Base-by-base conservation (phyloP, 2,888 invertebrate genomes). In the Spodoptera exigua region DNA sequence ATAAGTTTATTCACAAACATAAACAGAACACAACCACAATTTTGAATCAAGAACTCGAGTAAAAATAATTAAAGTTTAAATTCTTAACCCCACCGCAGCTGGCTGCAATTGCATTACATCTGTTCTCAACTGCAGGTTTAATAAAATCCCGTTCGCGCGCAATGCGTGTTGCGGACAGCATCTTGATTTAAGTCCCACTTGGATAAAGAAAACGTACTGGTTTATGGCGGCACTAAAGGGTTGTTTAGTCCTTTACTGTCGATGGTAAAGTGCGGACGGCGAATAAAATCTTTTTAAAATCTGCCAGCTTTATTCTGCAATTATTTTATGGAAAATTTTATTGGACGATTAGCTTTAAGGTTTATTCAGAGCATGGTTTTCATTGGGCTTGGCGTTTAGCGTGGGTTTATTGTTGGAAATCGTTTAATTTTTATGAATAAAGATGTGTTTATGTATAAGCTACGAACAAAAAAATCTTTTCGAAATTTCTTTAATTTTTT, bases 171-270 rank as follows among this genome's bases (percentile, higher is more conserved):
- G 51, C 60, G 55, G 83, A 81, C 81, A 77, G 73, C 62, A 47
- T 46, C 59, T 71, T 82, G 81, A 82, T 82, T 81, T 82, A 81
- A 76, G 70, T 55, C 72, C 68, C 67, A 75, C 71, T 68, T 55
- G 70, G 69, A 62, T 70, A 70, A 76, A 79, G 76, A 73, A 74
- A 79, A 77, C 71, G 73, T 68, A 63, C 74, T 60, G 70, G 56
- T 78, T 82, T 82, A 82, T 79, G 36, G 76, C 78, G 16, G 51
- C 63, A 66, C 63, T 78, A 66, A 74, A 67, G 76, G 71, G 64
- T 54, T 65, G 65, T 74, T 73, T 68, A 68, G 78, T 52, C 47
- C 58, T 74, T 62, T 69, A 69, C 58, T 70, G 70, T 79, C 72
- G 64, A 76, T 76, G 66, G 57, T 79, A 61, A 64, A 72, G 49